Base-by-base conservation (phyloP, 2,797 vertebrate species). In the Mus spretus region DNA sequence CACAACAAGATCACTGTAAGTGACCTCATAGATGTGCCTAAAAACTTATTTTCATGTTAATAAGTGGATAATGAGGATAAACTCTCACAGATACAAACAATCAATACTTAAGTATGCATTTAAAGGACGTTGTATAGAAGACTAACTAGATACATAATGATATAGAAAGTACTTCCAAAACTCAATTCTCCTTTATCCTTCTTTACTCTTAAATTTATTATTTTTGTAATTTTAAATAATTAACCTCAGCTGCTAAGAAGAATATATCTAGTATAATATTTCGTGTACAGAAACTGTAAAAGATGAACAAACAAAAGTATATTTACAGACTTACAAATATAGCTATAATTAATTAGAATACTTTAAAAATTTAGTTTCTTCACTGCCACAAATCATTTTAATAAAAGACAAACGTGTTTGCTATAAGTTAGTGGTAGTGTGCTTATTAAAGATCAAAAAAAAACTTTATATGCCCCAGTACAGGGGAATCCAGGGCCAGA, bases 371-470 rank as follows among this genome's bases (percentile, higher is more conserved):
- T 96, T 24, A 79, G 19, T 65, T 85, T 94, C 14, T 85, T 57
- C 53, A 2, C 2, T 37, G 11, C 34, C 12, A 84, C n/a, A 91
- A 70, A 84, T 2, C 1, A 85, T 63, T 93, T 67, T 65, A 50
- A 92, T 55, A 74, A 78, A 67, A 79, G 47, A 88, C 31, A 94
- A 93, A 89, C 0, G 72, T 86, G 20, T 67, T 34, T 74, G 63
- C 1, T 82, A 4, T 37, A 88, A 53, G 4, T 67, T 86, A n/a
- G 13, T 75, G 47, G 75, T 20, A 77, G 0, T 26, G 72, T 78
- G 9, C 34, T 91, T 3, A 89, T 84, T 96, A 95, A 82, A 61
- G 4, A 82, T 77, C n/a, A 83, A 53, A 90, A n/a, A n/a, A n/a
- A n/a, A n/a, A n/a, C n/a, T n/a, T n/a, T n/a, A n/a, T n/a, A n/a